A percentile compares a stretch with the other conserved stretches of the same genome.
Conservation (phyloP, 1,140 invertebrate species). For the Chymomyza costata region DNA sequence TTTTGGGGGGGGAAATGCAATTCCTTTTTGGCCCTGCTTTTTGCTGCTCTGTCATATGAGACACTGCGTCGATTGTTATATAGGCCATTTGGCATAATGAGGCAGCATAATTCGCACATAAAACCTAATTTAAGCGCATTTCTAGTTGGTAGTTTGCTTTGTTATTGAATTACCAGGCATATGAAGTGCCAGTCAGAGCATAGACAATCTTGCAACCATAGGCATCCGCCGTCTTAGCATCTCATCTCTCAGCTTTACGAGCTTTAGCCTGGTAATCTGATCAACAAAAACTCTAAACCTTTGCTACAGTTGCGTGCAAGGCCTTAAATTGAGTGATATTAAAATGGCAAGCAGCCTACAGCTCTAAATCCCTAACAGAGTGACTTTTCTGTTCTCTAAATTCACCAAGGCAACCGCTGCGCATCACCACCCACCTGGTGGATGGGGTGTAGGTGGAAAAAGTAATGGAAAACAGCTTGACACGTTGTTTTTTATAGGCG, state of each 20-base stretch:
- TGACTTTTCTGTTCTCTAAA: no score
- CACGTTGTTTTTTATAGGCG: background rate
- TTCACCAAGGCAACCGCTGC: constrained; percentile 1
- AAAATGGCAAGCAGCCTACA: constrained; percentile 13
- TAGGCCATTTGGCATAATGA: constrained; percentile 65
- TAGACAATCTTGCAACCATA: constrained; percentile 4
- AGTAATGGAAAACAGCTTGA: no score
- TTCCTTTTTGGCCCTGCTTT: background rate
- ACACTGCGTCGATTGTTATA: constrained; percentile 62
- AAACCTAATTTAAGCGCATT: constrained; percentile 57
- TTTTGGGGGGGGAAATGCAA: no score
- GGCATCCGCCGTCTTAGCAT: background rate
- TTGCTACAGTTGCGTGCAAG: constrained; percentile 12
- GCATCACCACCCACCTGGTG: background rate
- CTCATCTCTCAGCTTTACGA: no score
- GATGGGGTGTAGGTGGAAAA: no score
- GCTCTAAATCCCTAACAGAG: constrained; percentile 1
- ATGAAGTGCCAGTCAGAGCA: no score
- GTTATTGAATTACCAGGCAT: constrained; percentile 66
- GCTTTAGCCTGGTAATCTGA: constrained; percentile 20
- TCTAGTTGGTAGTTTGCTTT: constrained; percentile 45
- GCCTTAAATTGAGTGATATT: constrained; percentile 18
- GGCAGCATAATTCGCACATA: constrained; percentile 64
- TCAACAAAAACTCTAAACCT: constrained; percentile 7
- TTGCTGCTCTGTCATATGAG: constrained; percentile 31